Evolutionary conservation across 2,113 vertebrate genomes (phyloP).

Genomic region (Nothocercus julius): DNA sequence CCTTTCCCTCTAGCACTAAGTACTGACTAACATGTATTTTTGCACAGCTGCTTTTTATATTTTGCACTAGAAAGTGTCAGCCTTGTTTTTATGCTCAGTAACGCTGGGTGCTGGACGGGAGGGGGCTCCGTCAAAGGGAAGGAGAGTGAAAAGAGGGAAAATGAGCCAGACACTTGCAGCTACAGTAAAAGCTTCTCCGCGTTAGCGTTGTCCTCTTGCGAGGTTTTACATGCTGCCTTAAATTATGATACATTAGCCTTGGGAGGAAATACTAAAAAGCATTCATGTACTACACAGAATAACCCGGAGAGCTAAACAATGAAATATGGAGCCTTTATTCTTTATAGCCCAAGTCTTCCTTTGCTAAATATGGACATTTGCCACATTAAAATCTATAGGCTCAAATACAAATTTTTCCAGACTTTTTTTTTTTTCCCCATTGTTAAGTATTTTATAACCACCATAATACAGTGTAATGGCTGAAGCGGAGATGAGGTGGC

Average conservation of each 20-base stretch:
- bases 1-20: background rate
- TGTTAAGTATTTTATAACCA: conserved; percentile 64
- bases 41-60: conserved; percentile 9
- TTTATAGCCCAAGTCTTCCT: conserved; percentile 66
- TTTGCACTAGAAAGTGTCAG: conserved; percentile 48
- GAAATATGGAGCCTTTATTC: conserved; percentile 58
- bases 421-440: conserved; percentile 60
- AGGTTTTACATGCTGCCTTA: conserved; percentile 72
- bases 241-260: conserved; percentile 78
- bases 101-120: conserved; percentile 57
- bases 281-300: conserved; percentile 62
- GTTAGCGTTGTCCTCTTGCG: conserved; percentile 73
- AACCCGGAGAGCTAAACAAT: conserved; percentile 68
- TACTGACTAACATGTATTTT: conserved; percentile 26
- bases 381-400: conserved; percentile 64
- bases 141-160: conserved; percentile 64
- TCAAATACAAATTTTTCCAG: conserved; percentile 66
- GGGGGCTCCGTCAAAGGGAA: conserved; percentile 45
- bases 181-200: conserved; percentile 68
- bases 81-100: conserved; percentile 55
- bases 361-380: conserved; percentile 70
- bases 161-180: conserved; percentile 68
- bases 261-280: conserved; percentile 73
- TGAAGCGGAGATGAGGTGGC: conserved; percentile 71
- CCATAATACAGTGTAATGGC: conserved; percentile 67